Conservation (phyloP, 2,113 vertebrate genomes). For the Salvelinus namaycush region DNA sequence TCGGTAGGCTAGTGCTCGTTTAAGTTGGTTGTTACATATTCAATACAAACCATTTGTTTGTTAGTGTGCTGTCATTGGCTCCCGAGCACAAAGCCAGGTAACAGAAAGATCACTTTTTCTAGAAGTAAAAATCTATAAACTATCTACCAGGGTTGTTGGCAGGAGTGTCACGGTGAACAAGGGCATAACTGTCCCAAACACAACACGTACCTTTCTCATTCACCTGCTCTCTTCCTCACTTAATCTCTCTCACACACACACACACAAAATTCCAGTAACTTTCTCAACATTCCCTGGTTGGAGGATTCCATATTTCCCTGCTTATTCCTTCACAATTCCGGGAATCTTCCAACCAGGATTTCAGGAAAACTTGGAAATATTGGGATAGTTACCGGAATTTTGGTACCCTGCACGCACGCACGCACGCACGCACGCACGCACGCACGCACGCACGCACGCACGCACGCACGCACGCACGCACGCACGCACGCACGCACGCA, state of each 20-base stretch:
- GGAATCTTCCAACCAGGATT: too few relatives aligned
- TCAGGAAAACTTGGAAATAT: too few relatives aligned
- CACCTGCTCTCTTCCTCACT: not conserved
- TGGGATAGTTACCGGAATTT: too few relatives aligned
- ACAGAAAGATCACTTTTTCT: slow-evolving; percentile 53
- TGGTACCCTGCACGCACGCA: not conserved
- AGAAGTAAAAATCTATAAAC: slow-evolving; percentile 56
- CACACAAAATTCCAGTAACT: slow-evolving; percentile 5
- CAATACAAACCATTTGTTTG: slow-evolving; percentile 24
- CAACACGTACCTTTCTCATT: not conserved
- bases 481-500: slow-evolving; percentile 17
- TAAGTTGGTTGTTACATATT: slow-evolving; percentile 23
- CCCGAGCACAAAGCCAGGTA: slow-evolving; percentile 31
- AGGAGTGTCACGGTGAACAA: slow-evolving; percentile 47
- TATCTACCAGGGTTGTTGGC: slow-evolving; percentile 47
- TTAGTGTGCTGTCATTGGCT: slow-evolving; percentile 44
- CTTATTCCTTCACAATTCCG: too few relatives aligned
- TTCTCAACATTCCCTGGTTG: too few relatives aligned
- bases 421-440: slow-evolving; percentile 21
- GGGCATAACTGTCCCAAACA: slow-evolving; percentile 47
- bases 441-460: slow-evolving; percentile 36
- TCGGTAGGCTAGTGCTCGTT: slow-evolving; percentile 62
- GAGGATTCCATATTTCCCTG: too few relatives aligned
- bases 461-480: slow-evolving; percentile 25
- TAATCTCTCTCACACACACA: slow-evolving; percentile 3